A percentile compares a stretch with the other conserved stretches of the same genome.
Conservation (phyloP, 2,888 invertebrate species). For the Allygus modestus region DNA sequence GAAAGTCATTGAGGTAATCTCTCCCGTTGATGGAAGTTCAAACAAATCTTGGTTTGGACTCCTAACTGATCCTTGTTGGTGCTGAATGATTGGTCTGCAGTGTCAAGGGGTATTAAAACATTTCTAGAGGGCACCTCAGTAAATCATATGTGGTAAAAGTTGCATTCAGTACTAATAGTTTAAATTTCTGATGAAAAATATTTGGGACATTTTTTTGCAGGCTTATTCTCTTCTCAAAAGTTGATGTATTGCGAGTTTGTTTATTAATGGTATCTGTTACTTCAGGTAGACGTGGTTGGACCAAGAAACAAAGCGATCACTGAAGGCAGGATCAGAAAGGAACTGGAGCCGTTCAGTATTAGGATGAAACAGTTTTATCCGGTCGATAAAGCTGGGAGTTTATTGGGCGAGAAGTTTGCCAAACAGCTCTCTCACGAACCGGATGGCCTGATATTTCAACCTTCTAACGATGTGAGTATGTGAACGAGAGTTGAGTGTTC, state of each 20-base stretch:
- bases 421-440: conserved; percentile 94
- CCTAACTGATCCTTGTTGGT: not conserved
- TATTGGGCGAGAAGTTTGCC: conserved; percentile 91
- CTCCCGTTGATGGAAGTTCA: no score
- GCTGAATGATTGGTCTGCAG: no score
- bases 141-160: no score
- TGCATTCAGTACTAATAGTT: no score
- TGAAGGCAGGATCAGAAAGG: conserved; percentile 84
- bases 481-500: not conserved
- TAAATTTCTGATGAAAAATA: no score
- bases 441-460: conserved; percentile 99
- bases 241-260: no score
- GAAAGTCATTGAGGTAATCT: conserved; percentile 81
- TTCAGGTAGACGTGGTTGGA: conserved; percentile 71
- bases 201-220: no score
- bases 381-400: conserved; percentile 81
- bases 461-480: conserved; percentile 84
- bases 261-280: no score
- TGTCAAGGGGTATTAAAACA: no score
- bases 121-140: no score
- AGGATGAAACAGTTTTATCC: conserved; percentile 96
- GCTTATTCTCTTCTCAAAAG: no score
- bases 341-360: conserved; percentile 93
- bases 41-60: no score
- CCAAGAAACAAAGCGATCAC: conserved; percentile 86